Evolutionary conservation across 2,888 invertebrate species (phyloP), one percentile per base, ranked within the genome.

Genomic region (Mesorhabditis sp.): DNA sequence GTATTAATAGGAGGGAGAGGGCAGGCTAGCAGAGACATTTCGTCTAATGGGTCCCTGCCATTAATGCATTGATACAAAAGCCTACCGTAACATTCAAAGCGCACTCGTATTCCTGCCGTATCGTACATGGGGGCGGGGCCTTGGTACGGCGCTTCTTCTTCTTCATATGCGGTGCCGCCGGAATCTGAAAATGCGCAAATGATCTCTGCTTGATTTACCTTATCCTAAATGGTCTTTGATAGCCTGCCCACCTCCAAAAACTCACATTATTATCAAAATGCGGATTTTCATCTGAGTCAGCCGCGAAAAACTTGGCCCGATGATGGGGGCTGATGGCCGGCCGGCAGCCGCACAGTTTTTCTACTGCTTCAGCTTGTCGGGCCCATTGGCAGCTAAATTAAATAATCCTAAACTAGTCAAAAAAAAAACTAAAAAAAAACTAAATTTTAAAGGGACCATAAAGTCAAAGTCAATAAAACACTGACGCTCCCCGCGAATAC

Each of bases 81-180:
- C 72, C 62, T 6, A 77, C 80, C 68, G 76, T 69, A 58, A 76
- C 72, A n/a, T 75, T 74, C 62, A 76, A 73, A n/a, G 80, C 81
- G 68, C 82, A 82, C 44, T 72, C 68, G 6, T 79, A 69, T 68
- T 82, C 82, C 62, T 82, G 74, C 45, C 74, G 62, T 10, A 82
- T 61, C 5, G 77, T 78, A 67, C 82, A 82, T 28, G 28, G 28
- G 28, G 28, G 28, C 28, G 28, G 28, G 28, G 28, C 28, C 28
- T 28, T 28, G 28, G 70, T 72, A 6, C 74, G 74, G 28, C 74
- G 69, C 62, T 73, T 73, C 68, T 70, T 64, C 63, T 74, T 74
- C 65, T 72, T 71, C 69, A 70, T 74, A 58, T 28, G 28, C 28
- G 28, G 28, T 28, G 28, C 28, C 28, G 28, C 28, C 28, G 28